Conservation (phyloP, 2,888 invertebrate genomes). For the Venustoraphidia nigricollis region DNA sequence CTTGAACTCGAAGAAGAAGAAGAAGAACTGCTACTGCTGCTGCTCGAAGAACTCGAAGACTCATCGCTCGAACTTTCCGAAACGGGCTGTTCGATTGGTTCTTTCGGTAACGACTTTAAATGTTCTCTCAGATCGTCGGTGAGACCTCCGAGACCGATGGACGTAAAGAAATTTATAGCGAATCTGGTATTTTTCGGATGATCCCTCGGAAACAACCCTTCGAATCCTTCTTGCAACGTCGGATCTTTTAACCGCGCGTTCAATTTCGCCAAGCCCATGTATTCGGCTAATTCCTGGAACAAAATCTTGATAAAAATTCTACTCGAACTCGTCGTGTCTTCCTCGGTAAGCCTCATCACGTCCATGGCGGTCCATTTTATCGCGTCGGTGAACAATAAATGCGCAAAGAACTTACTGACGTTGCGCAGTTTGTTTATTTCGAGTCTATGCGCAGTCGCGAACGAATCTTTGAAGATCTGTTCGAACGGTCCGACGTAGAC, state of each 20-base stretch:
- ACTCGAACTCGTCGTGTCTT: slow-evolving; percentile 94
- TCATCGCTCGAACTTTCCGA: slow-evolving; percentile 23
- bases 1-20: slow-evolving; percentile 8
- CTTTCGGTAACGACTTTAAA: slow-evolving; percentile 63
- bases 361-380: slow-evolving; percentile 90
- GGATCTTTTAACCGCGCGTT: slow-evolving; percentile 82
- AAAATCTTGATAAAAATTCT: slow-evolving; percentile 95
- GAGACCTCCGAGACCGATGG: slow-evolving; percentile 89
- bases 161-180: slow-evolving; percentile 95
- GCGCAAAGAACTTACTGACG: slow-evolving; percentile 94
- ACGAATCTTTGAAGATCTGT: slow-evolving; percentile 88
- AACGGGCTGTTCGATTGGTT: slow-evolving; percentile 17
- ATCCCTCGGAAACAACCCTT: slow-evolving; percentile 87
- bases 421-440: slow-evolving; percentile 92
- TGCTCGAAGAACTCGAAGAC: slow-evolving; percentile 5
- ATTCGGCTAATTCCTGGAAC: slow-evolving; percentile 91
- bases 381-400: slow-evolving; percentile 89
- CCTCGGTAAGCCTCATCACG: slow-evolving; percentile 84
- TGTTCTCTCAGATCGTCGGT: slow-evolving; percentile 87
- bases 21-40: slow-evolving; percentile 7
- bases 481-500: slow-evolving; percentile 89
- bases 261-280: slow-evolving; percentile 85
- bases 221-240: slow-evolving; percentile 74
- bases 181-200: slow-evolving; percentile 94
- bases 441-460: slow-evolving; percentile 84